Evolutionary conservation across 2,888 invertebrate genomes (phyloP).

Genomic region (Meganola albula): DNA sequence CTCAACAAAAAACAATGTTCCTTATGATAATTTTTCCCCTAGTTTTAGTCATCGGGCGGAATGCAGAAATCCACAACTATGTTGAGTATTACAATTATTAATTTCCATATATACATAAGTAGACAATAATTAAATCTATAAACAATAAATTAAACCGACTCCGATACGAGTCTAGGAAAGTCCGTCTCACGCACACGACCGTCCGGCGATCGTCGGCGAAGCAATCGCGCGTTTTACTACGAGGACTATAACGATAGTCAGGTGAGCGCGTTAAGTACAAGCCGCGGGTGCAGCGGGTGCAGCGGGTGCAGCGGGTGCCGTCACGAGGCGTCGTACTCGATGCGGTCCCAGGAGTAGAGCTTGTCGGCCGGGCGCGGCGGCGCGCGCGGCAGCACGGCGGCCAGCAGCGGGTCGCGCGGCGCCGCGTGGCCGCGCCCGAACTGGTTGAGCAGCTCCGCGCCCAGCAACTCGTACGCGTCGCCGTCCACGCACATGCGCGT

Average conservation of each 20-base stretch:
- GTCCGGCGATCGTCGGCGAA: conserved; percentile 47
- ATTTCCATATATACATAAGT: conserved; percentile 75
- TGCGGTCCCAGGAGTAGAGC: conserved; percentile 86
- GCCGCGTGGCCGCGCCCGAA: conserved; percentile 68
- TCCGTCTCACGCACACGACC: conserved; percentile 41
- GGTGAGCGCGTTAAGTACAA: conserved; percentile 65
- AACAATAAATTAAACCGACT: conserved; percentile 64
- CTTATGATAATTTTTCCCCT: conserved; percentile 64
- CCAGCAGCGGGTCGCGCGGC: conserved; percentile 85
- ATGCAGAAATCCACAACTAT: conserved; percentile 79
- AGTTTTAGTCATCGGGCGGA: conserved; percentile 78
- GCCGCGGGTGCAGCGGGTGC: background rate
- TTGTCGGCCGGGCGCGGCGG: conserved; percentile 80
- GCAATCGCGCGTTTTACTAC: conserved; percentile 47
- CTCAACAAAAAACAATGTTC: conserved; percentile 53
- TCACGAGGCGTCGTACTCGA: conserved; percentile 83
- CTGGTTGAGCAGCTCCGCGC: conserved; percentile 64
- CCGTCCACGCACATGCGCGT: conserved; percentile 76
- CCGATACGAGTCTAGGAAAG: conserved; percentile 55
- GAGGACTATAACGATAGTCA: conserved; percentile 57
- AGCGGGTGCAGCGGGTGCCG: conserved; percentile 29
- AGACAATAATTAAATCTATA: conserved; percentile 59
- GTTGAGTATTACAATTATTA: conserved; percentile 76
- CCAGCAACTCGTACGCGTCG: conserved; percentile 69
- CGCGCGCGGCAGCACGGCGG: conserved; percentile 80